These are phyloP conservation scores for Ormyrus thymus DNA, from an alignment of 2,888 invertebrate species.

Conservation along the genomic window DNA sequence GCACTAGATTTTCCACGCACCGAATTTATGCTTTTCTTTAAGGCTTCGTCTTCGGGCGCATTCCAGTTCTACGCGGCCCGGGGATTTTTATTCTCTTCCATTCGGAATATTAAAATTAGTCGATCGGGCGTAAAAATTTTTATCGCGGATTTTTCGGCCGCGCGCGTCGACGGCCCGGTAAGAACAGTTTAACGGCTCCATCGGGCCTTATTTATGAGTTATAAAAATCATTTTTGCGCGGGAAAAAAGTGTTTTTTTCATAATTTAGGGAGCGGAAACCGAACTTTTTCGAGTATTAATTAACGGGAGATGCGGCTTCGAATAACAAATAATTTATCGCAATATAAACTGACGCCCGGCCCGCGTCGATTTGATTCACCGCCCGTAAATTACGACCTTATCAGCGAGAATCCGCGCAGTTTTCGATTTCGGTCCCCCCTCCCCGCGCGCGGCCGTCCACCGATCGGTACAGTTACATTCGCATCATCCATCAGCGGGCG, in stretches of 20 bases:
- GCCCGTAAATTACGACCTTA: too few relatives aligned
- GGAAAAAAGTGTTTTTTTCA: slow-evolving; percentile 22
- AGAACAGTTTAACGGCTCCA: slow-evolving; percentile 34
- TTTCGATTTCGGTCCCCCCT: not conserved
- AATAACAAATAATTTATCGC: not conserved
- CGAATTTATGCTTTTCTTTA: slow-evolving; percentile 21
- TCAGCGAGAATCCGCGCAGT: too few relatives aligned
- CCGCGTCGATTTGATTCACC: too few relatives aligned
- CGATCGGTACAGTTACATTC: slow-evolving; percentile 67
- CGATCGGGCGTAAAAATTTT: slow-evolving; percentile 38
- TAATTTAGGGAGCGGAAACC: not conserved
- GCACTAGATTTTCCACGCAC: slow-evolving; percentile 1
- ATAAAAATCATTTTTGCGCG: slow-evolving; percentile 41
- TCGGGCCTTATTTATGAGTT: slow-evolving; percentile 38
- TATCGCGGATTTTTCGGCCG: slow-evolving; percentile 8
- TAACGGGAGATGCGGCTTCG: too few relatives aligned
- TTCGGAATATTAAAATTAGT: slow-evolving; percentile 34
- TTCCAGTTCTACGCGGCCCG: not conserved
- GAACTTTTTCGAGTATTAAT: too few relatives aligned
- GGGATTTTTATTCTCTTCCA: slow-evolving; percentile 14
- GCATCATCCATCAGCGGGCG: slow-evolving; percentile 71
- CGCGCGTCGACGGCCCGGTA: not conserved
- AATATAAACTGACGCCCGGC: not conserved
- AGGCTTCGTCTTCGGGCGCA: not conserved
- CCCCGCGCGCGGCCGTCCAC: not conserved